Evolutionary conservation across 2,797 vertebrate species (phyloP).

Genomic region (Peromyscus melanophrys): DNA sequence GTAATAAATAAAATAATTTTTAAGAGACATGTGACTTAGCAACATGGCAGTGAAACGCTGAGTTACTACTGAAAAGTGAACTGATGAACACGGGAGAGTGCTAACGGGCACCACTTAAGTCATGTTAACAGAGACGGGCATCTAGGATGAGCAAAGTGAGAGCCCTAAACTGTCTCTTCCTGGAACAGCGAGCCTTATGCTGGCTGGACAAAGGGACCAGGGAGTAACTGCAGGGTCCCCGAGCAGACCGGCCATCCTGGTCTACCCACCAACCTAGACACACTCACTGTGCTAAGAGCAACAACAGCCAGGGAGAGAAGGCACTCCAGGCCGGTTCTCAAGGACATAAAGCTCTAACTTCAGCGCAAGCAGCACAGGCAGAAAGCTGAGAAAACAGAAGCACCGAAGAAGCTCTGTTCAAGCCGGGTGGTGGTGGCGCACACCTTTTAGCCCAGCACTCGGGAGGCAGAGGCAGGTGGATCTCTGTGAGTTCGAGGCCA

Average conservation of each 20-base stretch:
- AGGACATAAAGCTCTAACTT: not conserved
- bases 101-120: not conserved
- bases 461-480: too few species aligned
- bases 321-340: not conserved
- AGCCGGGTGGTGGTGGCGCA: not conserved
- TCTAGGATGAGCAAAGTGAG: not conserved
- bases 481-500: not conserved
- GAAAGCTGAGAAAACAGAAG: not conserved
- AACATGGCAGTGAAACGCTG: not conserved
- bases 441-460: too few species aligned
- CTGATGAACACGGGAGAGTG: not conserved
- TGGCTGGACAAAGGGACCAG: not conserved
- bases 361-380: not conserved
- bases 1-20: not conserved
- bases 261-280: not conserved
- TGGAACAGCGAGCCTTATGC: not conserved
- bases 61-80: constrained; percentile 1
- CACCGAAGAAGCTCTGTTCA: not conserved
- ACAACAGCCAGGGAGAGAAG: not conserved
- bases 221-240: not conserved
- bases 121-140: not conserved
- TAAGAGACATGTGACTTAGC: not conserved
- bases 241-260: not conserved
- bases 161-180: not conserved
- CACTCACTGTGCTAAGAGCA: not conserved